These are phyloP conservation scores for Aix galericulata DNA, from an alignment of 2,113 vertebrate genomes.

Conservation along the genomic window DNA sequence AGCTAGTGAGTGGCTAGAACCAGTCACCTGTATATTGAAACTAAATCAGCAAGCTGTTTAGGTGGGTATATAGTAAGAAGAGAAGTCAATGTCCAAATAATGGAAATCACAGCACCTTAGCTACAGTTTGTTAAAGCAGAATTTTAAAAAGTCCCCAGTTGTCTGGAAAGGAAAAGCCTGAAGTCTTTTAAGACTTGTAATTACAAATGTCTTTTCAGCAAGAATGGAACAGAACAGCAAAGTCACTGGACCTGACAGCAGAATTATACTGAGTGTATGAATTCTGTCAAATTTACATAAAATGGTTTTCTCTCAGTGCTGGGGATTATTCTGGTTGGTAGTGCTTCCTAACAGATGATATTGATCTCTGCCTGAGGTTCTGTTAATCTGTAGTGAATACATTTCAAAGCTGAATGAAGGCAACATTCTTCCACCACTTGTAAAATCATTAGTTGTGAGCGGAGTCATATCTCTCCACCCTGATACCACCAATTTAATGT, in stretches of 20 bases:
- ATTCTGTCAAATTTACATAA: not conserved
- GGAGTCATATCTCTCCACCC: not conserved
- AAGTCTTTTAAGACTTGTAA: not conserved
- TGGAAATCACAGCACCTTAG: not conserved
- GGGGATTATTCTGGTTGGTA: not conserved
- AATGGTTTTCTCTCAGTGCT: not conserved
- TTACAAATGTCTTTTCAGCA: not conserved
- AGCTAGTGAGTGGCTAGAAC: not conserved
- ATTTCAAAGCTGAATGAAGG: not conserved
- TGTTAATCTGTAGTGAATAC: not conserved
- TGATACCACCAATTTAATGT: not conserved
- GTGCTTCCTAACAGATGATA: not conserved
- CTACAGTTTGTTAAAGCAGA: not conserved
- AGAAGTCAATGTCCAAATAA: not conserved
- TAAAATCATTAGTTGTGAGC: not conserved
- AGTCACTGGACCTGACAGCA: not conserved
- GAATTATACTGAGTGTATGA: not conserved
- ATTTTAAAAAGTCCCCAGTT: not conserved
- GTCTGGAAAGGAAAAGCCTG: not conserved
- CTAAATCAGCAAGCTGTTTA: not conserved
- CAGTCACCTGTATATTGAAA: not conserved
- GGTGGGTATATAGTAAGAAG: not conserved
- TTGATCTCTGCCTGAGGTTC: not conserved
- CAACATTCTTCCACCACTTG: not conserved
- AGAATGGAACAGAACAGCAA: not conserved